A percentile compares a stretch with the other conserved stretches of the same genome.
Evolutionary conservation across 2,113 vertebrate species (phyloP).

Genomic region (Crotalus tigris): DNA sequence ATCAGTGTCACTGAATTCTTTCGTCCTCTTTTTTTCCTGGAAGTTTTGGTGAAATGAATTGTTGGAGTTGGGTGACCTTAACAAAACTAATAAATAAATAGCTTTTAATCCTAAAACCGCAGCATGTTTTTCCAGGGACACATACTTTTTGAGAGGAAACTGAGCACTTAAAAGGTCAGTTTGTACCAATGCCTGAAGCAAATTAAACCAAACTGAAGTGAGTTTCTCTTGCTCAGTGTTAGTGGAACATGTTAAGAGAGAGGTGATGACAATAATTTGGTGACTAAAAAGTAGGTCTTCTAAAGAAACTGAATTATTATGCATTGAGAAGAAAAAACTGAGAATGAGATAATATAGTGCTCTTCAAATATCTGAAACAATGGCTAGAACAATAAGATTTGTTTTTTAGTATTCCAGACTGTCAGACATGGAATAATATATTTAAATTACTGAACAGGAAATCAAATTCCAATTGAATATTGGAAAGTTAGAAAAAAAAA

Average conservation of each 20-base stretch:
- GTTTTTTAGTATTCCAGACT: not conserved
- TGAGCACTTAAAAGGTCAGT: not conserved
- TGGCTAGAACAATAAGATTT: not conserved
- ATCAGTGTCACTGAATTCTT: constrained; percentile 8
- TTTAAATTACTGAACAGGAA: not conserved
- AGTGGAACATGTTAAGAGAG: not conserved
- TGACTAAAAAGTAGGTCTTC: not conserved
- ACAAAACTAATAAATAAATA: not conserved
- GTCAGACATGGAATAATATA: not conserved
- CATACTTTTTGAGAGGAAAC: not conserved
- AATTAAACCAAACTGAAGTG: not conserved
- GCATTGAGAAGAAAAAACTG: not conserved
- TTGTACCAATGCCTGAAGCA: not conserved
- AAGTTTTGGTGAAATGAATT: not conserved
- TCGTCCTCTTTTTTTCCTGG: not conserved
- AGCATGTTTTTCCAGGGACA: not conserved
- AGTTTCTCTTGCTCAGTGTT: not conserved
- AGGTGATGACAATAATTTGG: not conserved
- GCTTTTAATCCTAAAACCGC: fast-evolving
- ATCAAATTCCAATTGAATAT: not conserved
- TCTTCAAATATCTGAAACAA: not conserved
- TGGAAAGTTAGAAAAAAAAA: not conserved
- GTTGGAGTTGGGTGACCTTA: not conserved
- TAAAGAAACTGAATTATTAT: not conserved
- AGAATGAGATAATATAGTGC: not conserved